Percentiles rank a stretch among this genome's conserved stretches.
These are phyloP conservation scores for Chymomyza procnemis DNA, from an alignment of 2,888 invertebrate species.

Conservation along the genomic window DNA sequence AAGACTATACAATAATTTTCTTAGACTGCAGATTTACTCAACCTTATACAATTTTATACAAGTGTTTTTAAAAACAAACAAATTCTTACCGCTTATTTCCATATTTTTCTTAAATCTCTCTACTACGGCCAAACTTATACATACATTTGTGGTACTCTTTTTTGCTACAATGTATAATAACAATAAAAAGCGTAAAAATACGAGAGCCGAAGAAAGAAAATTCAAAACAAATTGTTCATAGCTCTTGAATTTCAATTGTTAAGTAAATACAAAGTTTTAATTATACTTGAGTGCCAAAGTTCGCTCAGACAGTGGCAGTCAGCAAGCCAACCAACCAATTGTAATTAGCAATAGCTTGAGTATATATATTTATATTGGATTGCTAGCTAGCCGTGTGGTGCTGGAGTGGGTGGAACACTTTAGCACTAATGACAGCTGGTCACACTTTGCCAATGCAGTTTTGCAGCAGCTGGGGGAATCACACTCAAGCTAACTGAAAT, in stretches of 20 bases:
- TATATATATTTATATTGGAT: neutral
- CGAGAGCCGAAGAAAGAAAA: constrained; percentile 9
- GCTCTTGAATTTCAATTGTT: constrained; percentile 45
- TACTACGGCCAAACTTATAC: neutral
- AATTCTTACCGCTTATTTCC: neutral
- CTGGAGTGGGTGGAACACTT: neutral
- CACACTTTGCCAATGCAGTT: neutral
- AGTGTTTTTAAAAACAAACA: neutral
- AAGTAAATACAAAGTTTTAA: constrained; percentile 54
- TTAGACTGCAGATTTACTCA: too few relatives aligned
- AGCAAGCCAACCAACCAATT: neutral
- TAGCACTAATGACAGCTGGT: neutral
- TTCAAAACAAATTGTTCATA: constrained; percentile 29
- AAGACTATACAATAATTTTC: too few relatives aligned
- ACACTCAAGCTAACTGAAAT: neutral
- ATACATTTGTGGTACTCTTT: neutral
- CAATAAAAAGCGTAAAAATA: constrained; percentile 36
- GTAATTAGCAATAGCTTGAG: neutral
- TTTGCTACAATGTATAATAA: neutral
- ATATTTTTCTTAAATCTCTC: neutral
- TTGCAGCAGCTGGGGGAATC: neutral
- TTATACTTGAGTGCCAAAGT: constrained; percentile 49
- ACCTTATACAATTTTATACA: too few relatives aligned
- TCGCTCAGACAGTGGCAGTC: constrained; percentile 1
- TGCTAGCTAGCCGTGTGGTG: neutral